A percentile compares a stretch with the other conserved stretches of the same genome.
Evolutionary conservation across 2,113 vertebrate species (phyloP).

Genomic region (Saguinus imperator): DNA sequence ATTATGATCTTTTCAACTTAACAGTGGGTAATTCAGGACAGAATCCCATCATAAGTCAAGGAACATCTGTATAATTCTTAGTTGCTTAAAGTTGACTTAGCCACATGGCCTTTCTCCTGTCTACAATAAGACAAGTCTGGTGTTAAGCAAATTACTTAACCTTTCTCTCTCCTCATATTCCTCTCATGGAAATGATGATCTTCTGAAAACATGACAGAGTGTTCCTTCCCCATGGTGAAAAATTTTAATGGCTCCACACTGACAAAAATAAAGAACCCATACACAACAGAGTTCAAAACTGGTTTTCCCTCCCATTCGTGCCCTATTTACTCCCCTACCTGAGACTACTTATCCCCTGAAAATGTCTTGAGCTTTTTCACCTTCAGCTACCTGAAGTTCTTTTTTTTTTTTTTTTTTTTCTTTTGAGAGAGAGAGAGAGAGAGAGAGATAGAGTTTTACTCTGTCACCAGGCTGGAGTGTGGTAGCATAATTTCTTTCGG

Average conservation of each 20-base stretch:
- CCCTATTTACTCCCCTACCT: neutral
- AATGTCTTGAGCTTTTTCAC: neutral
- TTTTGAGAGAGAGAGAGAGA: no score
- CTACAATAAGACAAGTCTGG: neutral
- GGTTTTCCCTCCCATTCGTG: neutral
- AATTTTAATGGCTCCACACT: neutral
- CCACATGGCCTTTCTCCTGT: neutral
- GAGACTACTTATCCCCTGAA: neutral
- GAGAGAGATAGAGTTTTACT: no score
- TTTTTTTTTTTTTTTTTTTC: no score
- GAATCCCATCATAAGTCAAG: neutral
- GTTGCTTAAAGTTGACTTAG: neutral
- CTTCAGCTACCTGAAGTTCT: neutral
- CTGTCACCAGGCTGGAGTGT: no score
- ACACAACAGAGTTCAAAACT: neutral
- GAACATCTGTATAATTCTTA: neutral
- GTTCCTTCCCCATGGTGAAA: neutral
- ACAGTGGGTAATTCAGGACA: neutral
- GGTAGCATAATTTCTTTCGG: no score
- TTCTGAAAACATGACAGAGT: neutral
- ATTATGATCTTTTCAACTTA: neutral
- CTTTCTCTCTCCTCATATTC: neutral
- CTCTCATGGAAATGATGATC: neutral
- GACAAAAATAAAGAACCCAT: neutral
- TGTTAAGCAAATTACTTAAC: neutral